These are phyloP conservation scores for Marmota flaviventris DNA, from an alignment of 2,113 vertebrate genomes.

Conservation along the genomic window DNA sequence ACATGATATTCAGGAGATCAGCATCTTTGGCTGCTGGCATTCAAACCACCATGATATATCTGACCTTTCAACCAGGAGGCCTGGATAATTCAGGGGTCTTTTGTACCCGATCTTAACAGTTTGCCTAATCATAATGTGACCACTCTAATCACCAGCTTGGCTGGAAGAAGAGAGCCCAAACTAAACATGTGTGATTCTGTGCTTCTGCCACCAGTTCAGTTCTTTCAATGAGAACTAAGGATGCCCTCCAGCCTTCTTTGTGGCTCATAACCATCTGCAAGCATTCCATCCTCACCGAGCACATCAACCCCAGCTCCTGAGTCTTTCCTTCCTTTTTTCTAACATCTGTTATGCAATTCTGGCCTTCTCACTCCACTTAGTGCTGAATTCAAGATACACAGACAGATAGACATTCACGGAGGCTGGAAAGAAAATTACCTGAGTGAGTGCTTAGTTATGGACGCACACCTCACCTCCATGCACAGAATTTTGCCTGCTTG, in stretches of 20 bases:
- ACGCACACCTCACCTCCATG: fast-evolving
- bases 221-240: background rate
- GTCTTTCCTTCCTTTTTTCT: background rate
- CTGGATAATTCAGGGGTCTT: no score
- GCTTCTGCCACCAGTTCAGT: background rate
- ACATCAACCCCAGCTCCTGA: fast-evolving
- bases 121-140: background rate
- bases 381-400: background rate
- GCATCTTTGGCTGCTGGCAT: background rate
- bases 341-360: no score
- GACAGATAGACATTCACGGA: background rate
- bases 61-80: no score
- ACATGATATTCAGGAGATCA: background rate
- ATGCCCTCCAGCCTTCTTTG: background rate
- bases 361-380: background rate
- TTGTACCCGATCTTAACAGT: no score
- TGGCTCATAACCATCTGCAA: no score
- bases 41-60: background rate
- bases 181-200: background rate
- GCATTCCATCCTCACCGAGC: fast-evolving
- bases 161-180: background rate
- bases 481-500: background rate
- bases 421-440: no score
- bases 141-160: background rate
- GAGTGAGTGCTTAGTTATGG: no score